phyloP scores from a whole-genome alignment of 1,140 invertebrate genomes.

The Drosophila prosaltans region DNA sequence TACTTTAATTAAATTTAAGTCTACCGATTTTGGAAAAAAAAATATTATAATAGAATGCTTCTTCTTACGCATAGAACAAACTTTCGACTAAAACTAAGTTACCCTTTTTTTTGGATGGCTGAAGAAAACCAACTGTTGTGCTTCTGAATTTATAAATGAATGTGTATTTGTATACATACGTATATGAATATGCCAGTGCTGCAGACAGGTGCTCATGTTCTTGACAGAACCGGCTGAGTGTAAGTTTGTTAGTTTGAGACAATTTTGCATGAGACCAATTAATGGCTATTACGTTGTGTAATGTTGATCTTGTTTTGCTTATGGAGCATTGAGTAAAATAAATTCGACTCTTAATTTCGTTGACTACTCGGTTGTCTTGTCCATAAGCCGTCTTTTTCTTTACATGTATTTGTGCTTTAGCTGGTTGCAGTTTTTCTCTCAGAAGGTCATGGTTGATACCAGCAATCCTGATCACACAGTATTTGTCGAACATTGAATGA shows the following conservation, averaged over 20 bases:
- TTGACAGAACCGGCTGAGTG: conserved; percentile 30
- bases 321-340: conserved; percentile 72
- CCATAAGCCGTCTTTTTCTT: conserved; percentile 30
- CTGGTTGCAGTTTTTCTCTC: conserved; percentile 65
- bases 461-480: conserved; percentile 72
- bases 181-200: conserved; percentile 8
- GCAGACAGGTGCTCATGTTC: conserved; percentile 59
- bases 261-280: conserved; percentile 69
- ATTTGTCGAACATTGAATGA: conserved; percentile 70
- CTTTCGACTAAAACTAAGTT: no score
- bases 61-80: no score
- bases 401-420: conserved; percentile 58
- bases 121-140: not conserved
- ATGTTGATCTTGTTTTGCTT: conserved; percentile 74
- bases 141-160: not conserved
- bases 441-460: conserved; percentile 78
- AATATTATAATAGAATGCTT: no score
- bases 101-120: no score
- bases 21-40: no score
- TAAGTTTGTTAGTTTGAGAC: conserved; percentile 46
- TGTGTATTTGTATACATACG: conserved; percentile 23
- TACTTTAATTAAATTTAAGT: no score
- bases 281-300: conserved; percentile 66
- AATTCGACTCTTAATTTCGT: conserved; percentile 65
- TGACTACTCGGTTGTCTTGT: conserved; percentile 38